A percentile compares a stretch with the other conserved stretches of the same genome.
Conservation (phyloP, 2,888 invertebrate genomes). For the Tuberolachnus salignus region DNA sequence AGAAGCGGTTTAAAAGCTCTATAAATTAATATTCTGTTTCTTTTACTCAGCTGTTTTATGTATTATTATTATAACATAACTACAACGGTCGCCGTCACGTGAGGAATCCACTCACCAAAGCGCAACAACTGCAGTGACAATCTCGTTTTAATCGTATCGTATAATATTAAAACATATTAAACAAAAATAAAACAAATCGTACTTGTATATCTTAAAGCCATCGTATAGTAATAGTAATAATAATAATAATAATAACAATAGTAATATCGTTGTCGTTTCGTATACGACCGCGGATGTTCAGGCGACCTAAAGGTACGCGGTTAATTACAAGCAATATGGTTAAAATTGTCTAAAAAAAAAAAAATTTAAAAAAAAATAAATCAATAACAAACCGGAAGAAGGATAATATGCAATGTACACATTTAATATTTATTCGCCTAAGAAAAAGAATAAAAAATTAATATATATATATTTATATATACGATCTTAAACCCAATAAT, state of each 20-base stretch:
- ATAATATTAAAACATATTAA: too few species aligned
- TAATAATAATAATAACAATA: too few species aligned
- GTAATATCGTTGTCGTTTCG: conserved; percentile 21
- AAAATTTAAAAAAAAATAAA: not conserved
- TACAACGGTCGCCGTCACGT: conserved; percentile 37
- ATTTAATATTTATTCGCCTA: conserved; percentile 29
- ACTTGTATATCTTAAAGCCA: not conserved
- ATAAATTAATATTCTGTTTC: not conserved
- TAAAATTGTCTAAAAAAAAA: conserved; percentile 8
- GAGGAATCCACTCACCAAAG: conserved; percentile 29
- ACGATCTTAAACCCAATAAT: too few species aligned
- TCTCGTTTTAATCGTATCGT: not conserved
- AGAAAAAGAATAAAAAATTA: not conserved
- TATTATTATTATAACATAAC: conserved; percentile 18
- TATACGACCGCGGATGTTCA: conserved; percentile 1
- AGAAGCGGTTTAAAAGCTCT: conserved; percentile 49
- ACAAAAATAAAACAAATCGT: too few species aligned
- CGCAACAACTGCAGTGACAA: conserved; percentile 10
- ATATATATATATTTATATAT: too few species aligned
- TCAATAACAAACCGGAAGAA: conserved; percentile 1
- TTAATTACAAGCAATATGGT: conserved; percentile 37
- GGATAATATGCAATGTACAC: conserved; percentile 47
- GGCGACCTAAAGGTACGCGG: not conserved
- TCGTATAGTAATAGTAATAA: not conserved
- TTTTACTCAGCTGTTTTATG: conserved; percentile 1